Percentiles rank a stretch among this genome's conserved stretches.
phyloP scores from a whole-genome alignment of 2,888 invertebrate species.

The Auanema freiburgensis region DNA sequence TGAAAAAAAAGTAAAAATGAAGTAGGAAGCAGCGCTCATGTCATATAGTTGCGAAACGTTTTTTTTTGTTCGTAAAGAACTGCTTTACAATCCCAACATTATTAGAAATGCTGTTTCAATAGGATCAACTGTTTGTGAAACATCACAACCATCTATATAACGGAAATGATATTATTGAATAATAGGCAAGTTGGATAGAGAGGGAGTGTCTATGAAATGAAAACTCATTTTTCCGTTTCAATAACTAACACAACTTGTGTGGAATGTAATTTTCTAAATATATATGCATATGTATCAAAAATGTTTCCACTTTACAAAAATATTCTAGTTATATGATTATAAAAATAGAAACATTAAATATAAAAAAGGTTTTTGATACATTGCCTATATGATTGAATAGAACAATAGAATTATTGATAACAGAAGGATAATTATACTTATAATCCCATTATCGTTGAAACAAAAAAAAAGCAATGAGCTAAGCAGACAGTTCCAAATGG shows the following conservation, averaged over 20 bases:
- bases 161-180: not conserved
- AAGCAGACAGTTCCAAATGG: not conserved
- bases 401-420: constrained; percentile 1
- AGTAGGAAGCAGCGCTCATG: not conserved
- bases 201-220: not conserved
- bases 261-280: too few species aligned
- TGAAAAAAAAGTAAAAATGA: not conserved
- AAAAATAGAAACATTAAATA: too few species aligned
- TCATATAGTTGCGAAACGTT: not conserved
- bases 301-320: too few species aligned
- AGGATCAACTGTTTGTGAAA: not conserved
- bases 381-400: too few species aligned
- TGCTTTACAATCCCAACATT: too few species aligned
- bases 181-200: not conserved
- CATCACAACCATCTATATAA: not conserved
- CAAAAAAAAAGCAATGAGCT: not conserved
- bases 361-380: too few species aligned
- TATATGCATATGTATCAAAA: too few species aligned
- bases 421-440: not conserved
- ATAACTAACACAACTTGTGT: too few species aligned
- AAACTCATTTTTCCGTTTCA: too few species aligned
- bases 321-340: too few species aligned
- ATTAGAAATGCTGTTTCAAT: too few species aligned
- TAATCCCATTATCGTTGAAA: not conserved
- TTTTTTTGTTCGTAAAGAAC: too few species aligned